Evolutionary conservation across 1,140 invertebrate genomes (phyloP).

Genomic region (Sitobion miscanthi): DNA sequence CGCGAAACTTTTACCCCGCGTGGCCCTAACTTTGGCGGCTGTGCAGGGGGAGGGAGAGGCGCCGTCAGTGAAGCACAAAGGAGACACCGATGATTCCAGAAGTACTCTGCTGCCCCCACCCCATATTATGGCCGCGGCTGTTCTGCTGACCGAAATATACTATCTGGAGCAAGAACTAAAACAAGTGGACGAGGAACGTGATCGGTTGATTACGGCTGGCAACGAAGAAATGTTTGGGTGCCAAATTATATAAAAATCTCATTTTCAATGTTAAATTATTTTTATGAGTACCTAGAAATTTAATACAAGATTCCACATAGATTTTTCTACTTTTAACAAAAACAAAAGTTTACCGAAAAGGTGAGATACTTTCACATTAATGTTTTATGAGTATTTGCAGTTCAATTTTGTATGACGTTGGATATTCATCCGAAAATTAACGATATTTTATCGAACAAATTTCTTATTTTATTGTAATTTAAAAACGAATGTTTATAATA

Average conservation of each 20-base stretch:
- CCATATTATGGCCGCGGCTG: neutral
- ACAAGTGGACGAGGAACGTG: neutral
- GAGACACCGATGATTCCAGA: neutral
- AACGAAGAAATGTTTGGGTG: neutral
- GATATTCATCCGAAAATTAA: too few relatives aligned
- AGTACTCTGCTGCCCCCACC: neutral
- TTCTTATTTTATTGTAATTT: too few relatives aligned
- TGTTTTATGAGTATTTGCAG: too few relatives aligned
- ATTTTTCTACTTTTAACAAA: too few relatives aligned
- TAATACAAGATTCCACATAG: too few relatives aligned
- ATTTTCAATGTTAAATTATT: conserved; percentile 7
- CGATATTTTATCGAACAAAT: too few relatives aligned
- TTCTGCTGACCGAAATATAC: neutral
- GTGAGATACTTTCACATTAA: too few relatives aligned
- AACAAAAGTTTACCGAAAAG: too few relatives aligned
- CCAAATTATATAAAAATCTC: neutral
- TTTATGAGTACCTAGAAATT: neutral
- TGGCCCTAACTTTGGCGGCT: neutral
- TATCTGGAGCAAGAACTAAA: neutral
- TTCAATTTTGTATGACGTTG: too few relatives aligned
- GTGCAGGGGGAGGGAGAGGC: neutral
- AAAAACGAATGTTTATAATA: too few relatives aligned
- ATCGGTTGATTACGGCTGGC: neutral
- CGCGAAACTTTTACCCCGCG: neutral
- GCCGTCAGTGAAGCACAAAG: neutral